A percentile compares a stretch with the other conserved stretches of the same genome.
phyloP scores from a whole-genome alignment of 2,797 vertebrate species.

The Syngnathus rostellatus region DNA sequence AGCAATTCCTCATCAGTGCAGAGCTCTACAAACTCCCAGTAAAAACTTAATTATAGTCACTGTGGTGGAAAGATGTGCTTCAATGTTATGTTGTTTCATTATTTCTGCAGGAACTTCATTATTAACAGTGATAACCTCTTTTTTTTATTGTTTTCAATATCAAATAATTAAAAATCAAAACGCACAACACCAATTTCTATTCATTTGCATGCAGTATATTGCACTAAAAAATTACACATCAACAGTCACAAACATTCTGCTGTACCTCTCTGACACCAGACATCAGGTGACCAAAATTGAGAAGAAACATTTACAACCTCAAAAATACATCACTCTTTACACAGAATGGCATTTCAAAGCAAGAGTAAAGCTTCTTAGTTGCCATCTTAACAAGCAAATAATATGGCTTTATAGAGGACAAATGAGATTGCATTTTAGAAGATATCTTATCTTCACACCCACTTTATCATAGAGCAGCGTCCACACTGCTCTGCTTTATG shows the following conservation, averaged over 20 bases:
- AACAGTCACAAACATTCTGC: background rate
- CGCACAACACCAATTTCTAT: background rate
- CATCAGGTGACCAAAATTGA: constrained; percentile 5
- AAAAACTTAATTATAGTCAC: too few relatives aligned
- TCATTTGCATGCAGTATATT: background rate
- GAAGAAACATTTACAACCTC: constrained; percentile 23
- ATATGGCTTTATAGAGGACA: constrained; percentile 32
- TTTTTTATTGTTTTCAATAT: background rate
- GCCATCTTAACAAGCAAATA: constrained; percentile 56
- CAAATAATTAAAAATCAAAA: background rate
- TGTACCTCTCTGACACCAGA: background rate
- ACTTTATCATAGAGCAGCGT: constrained; percentile 29
- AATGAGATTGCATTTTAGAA: constrained; percentile 47
- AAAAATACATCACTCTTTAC: constrained; percentile 32
- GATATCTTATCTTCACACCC: constrained; percentile 33
- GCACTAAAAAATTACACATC: background rate
- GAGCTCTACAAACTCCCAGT: too few relatives aligned
- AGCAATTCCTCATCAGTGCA: background rate
- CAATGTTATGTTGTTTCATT: background rate
- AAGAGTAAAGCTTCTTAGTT: constrained; percentile 45
- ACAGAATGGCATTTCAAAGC: constrained; percentile 38
- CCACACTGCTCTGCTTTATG: constrained; percentile 35
- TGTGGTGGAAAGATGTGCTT: background rate
- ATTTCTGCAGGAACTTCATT: background rate
- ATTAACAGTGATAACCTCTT: background rate